Evolutionary conservation across 1,140 invertebrate species (phyloP).

Genomic region (Stegodyphus dumicola): DNA sequence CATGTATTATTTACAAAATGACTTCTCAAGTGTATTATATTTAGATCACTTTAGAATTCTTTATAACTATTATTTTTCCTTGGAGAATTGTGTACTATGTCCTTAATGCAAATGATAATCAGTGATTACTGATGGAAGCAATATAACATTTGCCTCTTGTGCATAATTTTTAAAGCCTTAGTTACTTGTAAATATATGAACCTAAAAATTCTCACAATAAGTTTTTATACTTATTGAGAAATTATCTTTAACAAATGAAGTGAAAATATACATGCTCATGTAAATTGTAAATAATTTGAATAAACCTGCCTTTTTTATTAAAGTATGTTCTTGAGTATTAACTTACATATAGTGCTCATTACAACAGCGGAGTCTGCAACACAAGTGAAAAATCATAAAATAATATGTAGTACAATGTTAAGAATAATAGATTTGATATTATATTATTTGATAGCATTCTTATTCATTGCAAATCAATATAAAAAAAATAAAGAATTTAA

Average conservation of each 20-base stretch:
- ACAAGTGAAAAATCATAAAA: too few relatives aligned
- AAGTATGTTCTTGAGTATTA: too few relatives aligned
- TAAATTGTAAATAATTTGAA: slow-evolving; percentile 58
- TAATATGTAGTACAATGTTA: too few relatives aligned
- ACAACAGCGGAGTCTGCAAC: too few relatives aligned
- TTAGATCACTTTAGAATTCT: background rate
- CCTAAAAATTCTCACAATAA: background rate
- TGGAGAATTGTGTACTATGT: background rate
- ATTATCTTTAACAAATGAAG: background rate
- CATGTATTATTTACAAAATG: background rate
- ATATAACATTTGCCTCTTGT: slow-evolving; percentile 21
- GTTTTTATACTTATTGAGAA: slow-evolving; percentile 22
- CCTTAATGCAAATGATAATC: slow-evolving; percentile 44
- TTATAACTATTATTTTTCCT: background rate
- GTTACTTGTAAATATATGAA: slow-evolving; percentile 28
- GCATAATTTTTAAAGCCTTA: slow-evolving; percentile 22
- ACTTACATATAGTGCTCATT: too few relatives aligned
- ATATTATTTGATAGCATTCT: too few relatives aligned
- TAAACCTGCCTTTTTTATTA: slow-evolving; percentile 50
- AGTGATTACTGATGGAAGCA: slow-evolving; percentile 44
- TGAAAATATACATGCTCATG: slow-evolving; percentile 31
- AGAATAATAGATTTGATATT: too few relatives aligned
- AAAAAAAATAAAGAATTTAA: too few relatives aligned
- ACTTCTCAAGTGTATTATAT: background rate
- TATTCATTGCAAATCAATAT: too few relatives aligned